Evolutionary conservation across 1,140 invertebrate genomes (phyloP).

Genomic region (Atta texana): DNA sequence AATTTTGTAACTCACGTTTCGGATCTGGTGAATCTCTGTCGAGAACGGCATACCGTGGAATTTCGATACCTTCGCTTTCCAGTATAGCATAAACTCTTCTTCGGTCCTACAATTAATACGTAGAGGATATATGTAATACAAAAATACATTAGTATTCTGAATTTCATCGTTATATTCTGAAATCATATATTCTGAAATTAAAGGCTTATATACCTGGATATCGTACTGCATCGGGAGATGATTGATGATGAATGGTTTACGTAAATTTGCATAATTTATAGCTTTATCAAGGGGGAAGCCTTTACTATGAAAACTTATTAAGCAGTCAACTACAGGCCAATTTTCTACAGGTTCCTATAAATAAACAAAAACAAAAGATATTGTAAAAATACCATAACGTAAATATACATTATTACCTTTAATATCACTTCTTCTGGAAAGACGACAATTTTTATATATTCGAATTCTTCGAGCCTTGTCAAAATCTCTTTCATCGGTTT

Average conservation of each 20-base stretch:
- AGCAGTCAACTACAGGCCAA: constrained; percentile 99
- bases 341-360: constrained; percentile 97
- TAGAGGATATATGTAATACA: neutral
- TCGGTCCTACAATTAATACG: constrained; percentile 89
- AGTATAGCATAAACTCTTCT: constrained; percentile 98
- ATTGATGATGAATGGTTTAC: constrained; percentile 99
- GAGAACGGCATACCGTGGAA: constrained; percentile 98
- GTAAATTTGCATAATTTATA: constrained; percentile 97
- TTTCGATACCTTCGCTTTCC: constrained; percentile 97
- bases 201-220: constrained; percentile 90
- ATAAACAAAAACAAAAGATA: constrained; percentile 33
- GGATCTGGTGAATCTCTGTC: constrained; percentile 97
- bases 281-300: constrained; percentile 99
- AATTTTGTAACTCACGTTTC: constrained; percentile 89
- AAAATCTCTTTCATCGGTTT: constrained; percentile 99
- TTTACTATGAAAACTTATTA: constrained; percentile 99
- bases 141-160: neutral
- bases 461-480: constrained; percentile 97
- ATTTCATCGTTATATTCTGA: too few relatives aligned
- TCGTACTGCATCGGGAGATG: constrained; percentile 99
- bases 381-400: neutral
- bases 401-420: constrained; percentile 87
- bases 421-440: constrained; percentile 98
- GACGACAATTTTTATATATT: constrained; percentile 97
- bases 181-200: too few relatives aligned